Percentiles rank a stretch among this genome's conserved stretches.
These are phyloP conservation scores for Porites lobata DNA, from an alignment of 92 coral and sea anemone genomes.

Conservation along the genomic window DNA sequence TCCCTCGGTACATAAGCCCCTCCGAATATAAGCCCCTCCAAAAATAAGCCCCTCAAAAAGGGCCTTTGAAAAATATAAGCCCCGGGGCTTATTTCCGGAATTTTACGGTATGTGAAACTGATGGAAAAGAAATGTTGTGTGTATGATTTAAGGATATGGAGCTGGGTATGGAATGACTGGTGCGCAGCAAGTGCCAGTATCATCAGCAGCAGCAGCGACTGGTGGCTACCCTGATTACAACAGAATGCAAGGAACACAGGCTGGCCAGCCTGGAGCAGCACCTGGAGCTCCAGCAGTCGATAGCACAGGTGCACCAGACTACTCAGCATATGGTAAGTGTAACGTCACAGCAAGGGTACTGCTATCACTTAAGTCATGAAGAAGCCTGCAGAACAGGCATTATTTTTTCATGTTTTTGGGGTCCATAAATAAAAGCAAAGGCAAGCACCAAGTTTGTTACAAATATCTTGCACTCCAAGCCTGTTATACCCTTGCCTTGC, in stretches of 20 bases:
- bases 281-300: slow-evolving; percentile 31
- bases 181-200: slow-evolving; percentile 15
- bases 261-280: slow-evolving; percentile 47
- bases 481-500: too few species aligned
- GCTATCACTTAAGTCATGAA: too few species aligned
- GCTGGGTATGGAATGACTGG: slow-evolving; percentile 23
- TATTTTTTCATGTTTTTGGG: too few species aligned
- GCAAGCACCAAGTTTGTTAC: too few species aligned
- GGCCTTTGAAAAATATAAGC: too few species aligned
- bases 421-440: too few species aligned
- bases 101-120: neutral
- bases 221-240: slow-evolving; percentile 33
- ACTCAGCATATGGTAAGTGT: slow-evolving; percentile 39
- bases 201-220: slow-evolving; percentile 29
- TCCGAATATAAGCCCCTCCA: too few species aligned
- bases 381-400: too few species aligned
- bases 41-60: too few species aligned
- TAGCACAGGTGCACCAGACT: slow-evolving; percentile 35
- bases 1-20: too few species aligned
- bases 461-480: too few species aligned
- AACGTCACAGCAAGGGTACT: neutral
- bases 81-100: too few species aligned
- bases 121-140: neutral
- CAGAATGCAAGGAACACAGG: slow-evolving; percentile 34
- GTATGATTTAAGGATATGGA: slow-evolving; percentile 11